Evolutionary conservation across 2,113 vertebrate genomes (phyloP), one percentile per base, ranked within the genome.

Genomic region (Sapayoa aenigma): DNA sequence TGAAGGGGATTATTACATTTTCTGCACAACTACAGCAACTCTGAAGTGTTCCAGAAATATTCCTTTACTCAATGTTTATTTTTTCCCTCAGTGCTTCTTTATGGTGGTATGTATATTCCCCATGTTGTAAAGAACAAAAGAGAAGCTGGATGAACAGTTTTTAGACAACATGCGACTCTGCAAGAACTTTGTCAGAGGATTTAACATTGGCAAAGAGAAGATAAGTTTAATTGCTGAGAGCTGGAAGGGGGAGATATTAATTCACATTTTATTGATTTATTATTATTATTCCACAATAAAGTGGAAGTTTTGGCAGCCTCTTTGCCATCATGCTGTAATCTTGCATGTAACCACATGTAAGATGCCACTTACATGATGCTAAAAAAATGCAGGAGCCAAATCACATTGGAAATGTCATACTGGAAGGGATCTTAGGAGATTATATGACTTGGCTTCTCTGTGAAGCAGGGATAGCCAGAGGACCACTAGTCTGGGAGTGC

Each of bases 111-210:
- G 53, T 1, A 2, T 33, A 37, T 59, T 89, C 18, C 63, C 35
- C 24, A 5, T 2, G 4, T 9, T n/a, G 59, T 63, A 76, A 39
- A 50, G 75, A 52, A 35, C 0, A 0, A 72, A 42, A 55, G 24
- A 81, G 42, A 88, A 60, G 30, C 4, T 28, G 28, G 28, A 49
- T 23, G 50, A 53, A 63, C 33, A 37, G 30, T 42, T 84, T 87
- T 89, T 87, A 91, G 50, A 67, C 47, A 69, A 52, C 23, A 6
- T 3, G 9, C 12, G 41, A 10, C 20, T 22, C 1, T 46, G 58
- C 22, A 35, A 66, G 59, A 71, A 76, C 47, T 35, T 52, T 50
- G 23, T 46, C 58, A 76, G 31, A 47, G 42, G 66, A 39, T 28
- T 72, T 87, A 67, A 62, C 9, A 31, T 7, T 5, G 17, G 23